Conservation (phyloP, 2,888 invertebrate species). For the Allacma fusca region DNA sequence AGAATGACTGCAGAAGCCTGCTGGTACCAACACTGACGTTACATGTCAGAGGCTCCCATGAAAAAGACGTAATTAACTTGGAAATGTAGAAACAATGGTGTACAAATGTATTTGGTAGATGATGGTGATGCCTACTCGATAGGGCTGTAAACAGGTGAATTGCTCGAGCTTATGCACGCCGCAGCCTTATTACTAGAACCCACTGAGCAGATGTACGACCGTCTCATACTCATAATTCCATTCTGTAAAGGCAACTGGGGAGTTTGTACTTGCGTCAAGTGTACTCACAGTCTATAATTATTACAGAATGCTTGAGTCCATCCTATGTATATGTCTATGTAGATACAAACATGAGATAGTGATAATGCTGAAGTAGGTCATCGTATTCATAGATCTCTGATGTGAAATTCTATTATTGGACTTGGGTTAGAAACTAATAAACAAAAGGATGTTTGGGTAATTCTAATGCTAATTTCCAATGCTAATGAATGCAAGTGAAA, state of each 20-base stretch:
- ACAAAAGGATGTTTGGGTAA: slow-evolving; percentile 35
- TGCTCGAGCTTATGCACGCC: not conserved
- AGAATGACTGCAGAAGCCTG: not conserved
- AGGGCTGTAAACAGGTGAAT: not conserved
- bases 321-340: not conserved
- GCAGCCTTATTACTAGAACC: no score
- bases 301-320: not conserved
- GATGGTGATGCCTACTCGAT: not conserved
- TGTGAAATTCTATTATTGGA: slow-evolving; percentile 39
- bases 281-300: not conserved
- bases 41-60: not conserved
- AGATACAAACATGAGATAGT: not conserved
- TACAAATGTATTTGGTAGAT: slow-evolving; percentile 8
- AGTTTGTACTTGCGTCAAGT: not conserved
- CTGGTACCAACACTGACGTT: not conserved
- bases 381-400: slow-evolving; percentile 31
- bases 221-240: not conserved
- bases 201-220: not conserved
- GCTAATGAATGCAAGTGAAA: slow-evolving; percentile 31
- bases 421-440: slow-evolving; percentile 26
- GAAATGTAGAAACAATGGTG: slow-evolving; percentile 12
- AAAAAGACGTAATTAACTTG: slow-evolving; percentile 10
- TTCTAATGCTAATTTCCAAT: slow-evolving; percentile 36
- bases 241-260: not conserved
- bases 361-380: slow-evolving; percentile 25